These are phyloP conservation scores for Dryas iulia DNA, from an alignment of 1,140 invertebrate species.

Conservation along the genomic window DNA sequence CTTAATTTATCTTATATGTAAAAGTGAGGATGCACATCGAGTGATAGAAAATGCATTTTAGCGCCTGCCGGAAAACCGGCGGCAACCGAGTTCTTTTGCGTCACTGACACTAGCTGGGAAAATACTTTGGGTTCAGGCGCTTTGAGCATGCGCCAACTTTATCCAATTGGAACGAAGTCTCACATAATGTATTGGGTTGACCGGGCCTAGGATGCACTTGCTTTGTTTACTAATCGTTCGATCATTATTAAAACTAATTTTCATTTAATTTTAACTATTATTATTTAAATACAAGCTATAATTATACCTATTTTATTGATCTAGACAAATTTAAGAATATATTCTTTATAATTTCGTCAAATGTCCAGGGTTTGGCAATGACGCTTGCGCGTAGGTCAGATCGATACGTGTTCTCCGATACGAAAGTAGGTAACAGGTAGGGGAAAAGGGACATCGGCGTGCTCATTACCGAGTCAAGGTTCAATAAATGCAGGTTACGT, in stretches of 20 bases:
- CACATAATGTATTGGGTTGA: constrained; percentile 36
- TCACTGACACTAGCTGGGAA: constrained; percentile 58
- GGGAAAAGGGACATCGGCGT: constrained; percentile 19
- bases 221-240: constrained; percentile 15
- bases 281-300: neutral
- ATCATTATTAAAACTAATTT: neutral
- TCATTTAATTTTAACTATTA: neutral
- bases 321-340: neutral
- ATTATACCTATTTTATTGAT: neutral
- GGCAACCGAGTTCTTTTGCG: constrained; percentile 48
- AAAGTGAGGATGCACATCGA: neutral
- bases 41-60: constrained; percentile 47
- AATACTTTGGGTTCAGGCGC: constrained; percentile 54
- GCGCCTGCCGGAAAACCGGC: constrained; percentile 58
- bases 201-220: constrained; percentile 20
- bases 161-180: constrained; percentile 60
- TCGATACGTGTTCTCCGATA: constrained; percentile 56
- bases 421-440: constrained; percentile 38
- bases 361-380: constrained; percentile 16
- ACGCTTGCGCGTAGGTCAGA: constrained; percentile 66
- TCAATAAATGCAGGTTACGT: constrained; percentile 9
- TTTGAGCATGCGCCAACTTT: constrained; percentile 60
- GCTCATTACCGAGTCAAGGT: constrained; percentile 23
- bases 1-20: constrained; percentile 24
- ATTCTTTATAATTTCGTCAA: neutral